A percentile compares a stretch with the other conserved stretches of the same genome.
phyloP scores from a whole-genome alignment of 2,113 vertebrate genomes.

The Zeus faber region DNA sequence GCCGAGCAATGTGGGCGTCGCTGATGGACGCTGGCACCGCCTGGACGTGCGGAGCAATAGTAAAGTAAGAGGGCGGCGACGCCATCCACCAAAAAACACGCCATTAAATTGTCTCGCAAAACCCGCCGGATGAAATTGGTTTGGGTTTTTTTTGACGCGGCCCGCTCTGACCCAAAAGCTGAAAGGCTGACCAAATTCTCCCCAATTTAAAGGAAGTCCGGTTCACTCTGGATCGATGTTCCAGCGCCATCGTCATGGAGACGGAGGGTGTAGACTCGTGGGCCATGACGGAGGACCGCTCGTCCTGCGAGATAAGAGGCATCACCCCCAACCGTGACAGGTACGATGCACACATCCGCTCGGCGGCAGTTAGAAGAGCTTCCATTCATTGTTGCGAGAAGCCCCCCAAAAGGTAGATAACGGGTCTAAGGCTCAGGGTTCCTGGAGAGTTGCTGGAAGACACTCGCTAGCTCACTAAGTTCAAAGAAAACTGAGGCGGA shows the following conservation, averaged over 20 bases:
- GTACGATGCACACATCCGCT: constrained; percentile 62
- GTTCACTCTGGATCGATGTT: constrained; percentile 82
- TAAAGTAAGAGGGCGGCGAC: constrained; percentile 62
- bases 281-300: constrained; percentile 81
- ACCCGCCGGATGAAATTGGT: background rate
- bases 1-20: constrained; percentile 46
- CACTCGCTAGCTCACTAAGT: too few species aligned
- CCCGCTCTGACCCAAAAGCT: constrained; percentile 4
- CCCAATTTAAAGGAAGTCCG: constrained; percentile 74
- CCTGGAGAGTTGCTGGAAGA: too few species aligned
- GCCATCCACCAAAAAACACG: background rate
- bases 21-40: constrained; percentile 68
- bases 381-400: too few species aligned
- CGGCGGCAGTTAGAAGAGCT: too few species aligned
- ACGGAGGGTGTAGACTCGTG: constrained; percentile 80
- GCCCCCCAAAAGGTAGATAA: too few species aligned
- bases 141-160: background rate
- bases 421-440: too few species aligned
- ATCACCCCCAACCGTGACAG: constrained; percentile 75
- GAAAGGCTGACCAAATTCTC: constrained; percentile 1
- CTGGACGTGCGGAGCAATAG: constrained; percentile 69
- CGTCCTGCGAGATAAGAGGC: constrained; percentile 79
- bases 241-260: constrained; percentile 77
- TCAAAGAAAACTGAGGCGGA: too few species aligned
- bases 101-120: background rate